Base-by-base conservation (phyloP, 2,113 vertebrate genomes). In the Martes martes region DNA sequence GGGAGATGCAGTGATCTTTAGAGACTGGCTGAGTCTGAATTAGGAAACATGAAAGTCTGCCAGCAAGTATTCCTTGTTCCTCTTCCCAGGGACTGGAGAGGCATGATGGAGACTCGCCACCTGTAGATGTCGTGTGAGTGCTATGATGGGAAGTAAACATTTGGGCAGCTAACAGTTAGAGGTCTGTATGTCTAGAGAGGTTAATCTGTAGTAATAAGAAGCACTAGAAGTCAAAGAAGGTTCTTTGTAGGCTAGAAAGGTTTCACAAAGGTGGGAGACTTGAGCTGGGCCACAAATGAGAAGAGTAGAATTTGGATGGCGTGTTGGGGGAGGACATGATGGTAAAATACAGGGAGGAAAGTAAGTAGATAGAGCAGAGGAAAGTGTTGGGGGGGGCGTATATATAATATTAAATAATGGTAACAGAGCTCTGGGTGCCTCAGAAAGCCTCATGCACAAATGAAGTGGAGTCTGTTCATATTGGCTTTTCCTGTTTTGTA, bases 401-500 rank as follows among this genome's bases (percentile, higher is more conserved):
- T 47, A 23, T 24, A 9, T 65, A 45, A 13, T 39, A 52, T 6
- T 79, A 50, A 45, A 26, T 80, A 14, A 39, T 78, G 42, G n/a
- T 52, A 99, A 99, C 99, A 99, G 99, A 99, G 99, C 99, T 99
- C 99, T 99, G 99, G 99, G 99, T 99, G 99, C 99, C 99, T 99
- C 98, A 98, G 98, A 99, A 99, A 99, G 99, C 99, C 99, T 99
- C 99, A 99, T 99, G 99, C 99, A 99, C 99, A 99, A 99, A 99
- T 98, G 99, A 99, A 99, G 99, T 99, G 99, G 99, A 99, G 99
- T 99, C 99, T 99, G 99, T 99, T 99, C 99, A 99, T 99, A 99
- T 99, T 99, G 99, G 99, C 99, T 99, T 99, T 99, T 99, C 99
- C 98, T 99, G 98, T 99, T 99, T 99, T 99, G 99, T 99, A 99